Evolutionary conservation across 2,888 invertebrate genomes (phyloP), one percentile per base, ranked within the genome.

Genomic region (Gari tellinella): DNA sequence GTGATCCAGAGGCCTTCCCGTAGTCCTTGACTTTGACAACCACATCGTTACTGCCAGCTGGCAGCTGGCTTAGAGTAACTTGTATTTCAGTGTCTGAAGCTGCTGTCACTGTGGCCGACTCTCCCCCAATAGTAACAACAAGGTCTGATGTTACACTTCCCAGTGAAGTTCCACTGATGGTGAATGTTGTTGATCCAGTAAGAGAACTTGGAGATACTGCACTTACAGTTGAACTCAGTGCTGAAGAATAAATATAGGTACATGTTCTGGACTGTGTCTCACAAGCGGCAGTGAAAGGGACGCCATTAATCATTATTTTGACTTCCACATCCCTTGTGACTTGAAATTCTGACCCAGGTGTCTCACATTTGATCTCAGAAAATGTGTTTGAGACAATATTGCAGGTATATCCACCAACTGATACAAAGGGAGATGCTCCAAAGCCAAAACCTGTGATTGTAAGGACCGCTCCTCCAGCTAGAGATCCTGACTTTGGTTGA

Each of bases 81-180:
- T 49, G 51, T 5, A 90, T 41, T 31, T 61, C 15, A 0, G 81
- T 84, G 10, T 73, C 75, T 4, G 73, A 65, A 2, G 77, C 77
- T 14, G 66, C 51, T 1, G 75, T 55, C 1, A 86, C 73, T 0
- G 66, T 56, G 23, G 89, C 89, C 7, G 51, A 12, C 8, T 79
- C 83, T 2, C 83, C 85, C 15, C 87, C 89, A 15, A 90, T 65
- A 1, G 17, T 67, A 7, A 89, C 86, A 3, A 58, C 61, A 26
- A 81, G 68, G 2, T 79, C 68, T 3, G 53, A n/a, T 10, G 68
- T 25, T 12, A 64, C 48, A 7, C 69, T 58, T 8, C 76, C 82
- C 26, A 87, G 77, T 12, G 57, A 67, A 5, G 60, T 69, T 14
- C 87, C 87, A 21, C 72, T 63, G 8, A 88, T 67, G 1, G 66